Evolutionary conservation across 2,888 invertebrate species (phyloP).

Genomic region (Cistogaster globosa): DNA sequence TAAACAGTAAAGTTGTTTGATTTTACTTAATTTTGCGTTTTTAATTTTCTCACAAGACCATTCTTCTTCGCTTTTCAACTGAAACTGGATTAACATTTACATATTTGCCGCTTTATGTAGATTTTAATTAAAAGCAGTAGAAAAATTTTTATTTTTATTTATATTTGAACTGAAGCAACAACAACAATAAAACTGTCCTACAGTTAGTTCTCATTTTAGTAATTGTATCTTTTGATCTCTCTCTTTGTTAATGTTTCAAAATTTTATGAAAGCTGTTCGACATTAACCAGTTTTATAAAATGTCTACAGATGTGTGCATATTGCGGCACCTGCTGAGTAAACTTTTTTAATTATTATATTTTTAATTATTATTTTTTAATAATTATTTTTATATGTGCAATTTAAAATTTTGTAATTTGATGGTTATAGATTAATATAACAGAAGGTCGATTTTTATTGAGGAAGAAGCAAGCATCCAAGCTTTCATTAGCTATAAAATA

Average conservation of each 20-base stretch:
- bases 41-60: constrained; percentile 18
- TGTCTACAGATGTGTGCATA: not conserved
- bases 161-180: not conserved
- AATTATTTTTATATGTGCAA: too few species aligned
- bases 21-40: constrained; percentile 1
- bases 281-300: constrained; percentile 33
- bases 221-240: constrained; percentile 51
- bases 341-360: too few species aligned
- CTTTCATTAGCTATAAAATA: too few species aligned
- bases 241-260: constrained; percentile 21
- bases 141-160: too few species aligned
- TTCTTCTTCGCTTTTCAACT: constrained; percentile 18
- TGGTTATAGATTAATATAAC: too few species aligned
- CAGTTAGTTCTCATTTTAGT: constrained; percentile 43
- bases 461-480: too few species aligned
- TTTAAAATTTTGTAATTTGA: too few species aligned
- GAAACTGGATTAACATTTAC: constrained; percentile 49
- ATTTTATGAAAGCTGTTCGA: constrained; percentile 22
- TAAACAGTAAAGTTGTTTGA: not conserved
- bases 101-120: constrained; percentile 37
- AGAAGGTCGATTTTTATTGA: too few species aligned
- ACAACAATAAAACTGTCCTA: constrained; percentile 45
- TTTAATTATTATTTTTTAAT: too few species aligned
- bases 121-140: not conserved
- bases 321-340: constrained; percentile 9